A percentile compares a stretch with the other conserved stretches of the same genome.
phyloP scores from a whole-genome alignment of 2,113 vertebrate species.

The Piprites chloris region DNA sequence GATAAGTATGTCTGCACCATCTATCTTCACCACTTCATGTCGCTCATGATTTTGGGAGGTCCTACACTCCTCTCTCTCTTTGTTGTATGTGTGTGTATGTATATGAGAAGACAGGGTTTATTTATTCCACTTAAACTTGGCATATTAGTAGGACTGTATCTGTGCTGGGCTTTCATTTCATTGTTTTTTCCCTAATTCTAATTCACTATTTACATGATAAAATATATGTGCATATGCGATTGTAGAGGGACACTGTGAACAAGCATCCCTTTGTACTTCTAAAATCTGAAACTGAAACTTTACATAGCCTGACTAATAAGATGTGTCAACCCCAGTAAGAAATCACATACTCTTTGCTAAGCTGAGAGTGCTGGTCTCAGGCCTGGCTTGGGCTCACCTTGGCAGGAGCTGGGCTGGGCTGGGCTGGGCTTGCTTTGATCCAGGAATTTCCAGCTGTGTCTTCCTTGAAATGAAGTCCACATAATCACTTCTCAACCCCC shows the following conservation, averaged over 20 bases:
- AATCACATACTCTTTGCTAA: not conserved
- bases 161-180: not conserved
- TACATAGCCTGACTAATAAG: not conserved
- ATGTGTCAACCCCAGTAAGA: not conserved
- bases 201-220: not conserved
- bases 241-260: not conserved
- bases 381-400: not conserved
- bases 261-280: not conserved
- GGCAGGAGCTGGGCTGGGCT: not conserved
- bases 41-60: not conserved
- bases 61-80: not conserved
- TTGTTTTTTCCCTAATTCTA: not conserved
- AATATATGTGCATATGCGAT: not conserved
- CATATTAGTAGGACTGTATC: not conserved
- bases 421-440: not conserved
- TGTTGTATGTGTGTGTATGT: not conserved
- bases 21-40: not conserved
- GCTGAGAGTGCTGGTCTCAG: accelerated
- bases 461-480: not conserved
- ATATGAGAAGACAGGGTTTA: not conserved
- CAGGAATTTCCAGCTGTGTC: not conserved
- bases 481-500: not conserved
- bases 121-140: not conserved
- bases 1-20: not conserved
- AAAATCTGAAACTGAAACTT: not conserved